Percentiles rank a stretch among this genome's conserved stretches.
Conservation (phyloP, 2,113 vertebrate species). For the Leucosticte australis region DNA sequence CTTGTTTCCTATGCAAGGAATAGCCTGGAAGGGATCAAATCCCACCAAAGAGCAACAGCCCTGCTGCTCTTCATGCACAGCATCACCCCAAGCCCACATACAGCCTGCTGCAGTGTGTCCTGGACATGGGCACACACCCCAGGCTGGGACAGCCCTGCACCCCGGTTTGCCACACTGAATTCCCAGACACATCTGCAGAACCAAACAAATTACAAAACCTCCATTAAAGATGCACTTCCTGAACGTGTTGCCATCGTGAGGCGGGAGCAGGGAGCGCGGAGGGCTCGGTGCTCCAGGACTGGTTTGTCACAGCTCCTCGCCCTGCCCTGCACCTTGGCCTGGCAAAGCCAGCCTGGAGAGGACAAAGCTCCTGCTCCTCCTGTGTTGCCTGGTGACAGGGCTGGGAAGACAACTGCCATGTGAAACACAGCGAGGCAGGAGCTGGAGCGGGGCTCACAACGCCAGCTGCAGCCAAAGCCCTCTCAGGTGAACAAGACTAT, state of each 20-base stretch:
- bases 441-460: neutral
- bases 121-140: rapidly evolving
- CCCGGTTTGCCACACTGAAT: neutral
- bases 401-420: slow-evolving; percentile 19
- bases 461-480: neutral
- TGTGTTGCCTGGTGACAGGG: slow-evolving; percentile 54
- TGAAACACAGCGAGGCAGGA: neutral
- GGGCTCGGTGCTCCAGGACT: neutral
- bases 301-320: neutral
- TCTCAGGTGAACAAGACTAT: neutral
- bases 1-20: neutral
- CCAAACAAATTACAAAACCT: neutral
- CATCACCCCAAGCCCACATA: neutral
- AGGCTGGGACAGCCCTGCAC: neutral
- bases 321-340: neutral
- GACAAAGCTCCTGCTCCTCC: slow-evolving; percentile 21
- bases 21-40: rapidly evolving
- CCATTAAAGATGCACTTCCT: neutral
- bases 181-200: neutral
- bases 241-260: rapidly evolving
- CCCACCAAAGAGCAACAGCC: neutral
- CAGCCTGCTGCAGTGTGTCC: neutral
- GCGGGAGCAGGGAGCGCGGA: rapidly evolving
- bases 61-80: neutral
- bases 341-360: slow-evolving; percentile 5